Base-by-base conservation (phyloP, 2,113 vertebrate species). In the Tupaia tana region DNA sequence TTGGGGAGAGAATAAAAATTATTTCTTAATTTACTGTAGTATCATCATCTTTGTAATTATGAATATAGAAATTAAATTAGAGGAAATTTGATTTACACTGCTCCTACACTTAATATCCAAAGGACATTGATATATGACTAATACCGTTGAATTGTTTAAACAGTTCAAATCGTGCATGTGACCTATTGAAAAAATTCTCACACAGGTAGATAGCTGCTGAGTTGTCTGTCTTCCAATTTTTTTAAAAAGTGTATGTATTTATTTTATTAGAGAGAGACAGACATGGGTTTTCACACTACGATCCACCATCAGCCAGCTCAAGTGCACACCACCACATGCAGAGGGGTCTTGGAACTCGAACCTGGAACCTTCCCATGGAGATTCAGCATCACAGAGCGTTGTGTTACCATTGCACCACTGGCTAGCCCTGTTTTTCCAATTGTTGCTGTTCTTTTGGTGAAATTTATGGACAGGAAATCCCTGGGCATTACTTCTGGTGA, bases 1-100 rank as follows among this genome's bases (percentile, higher is more conserved):
- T 81, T 43, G 75, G 73, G 25, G 66, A 90, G n/a, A 74, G 34
- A 92, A 71, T 93, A 64, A 82, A 82, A 95, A 92, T 97, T 88
- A 24, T 80, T 90, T 86, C 58, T 84, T 58, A 70, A 73, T 92
- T 95, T 96, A 59, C 27, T 34, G 10, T 79, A 54, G 34, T 82
- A 61, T 27, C 2, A 22, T 89, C 59, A 73, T 83, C 66, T 92
- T 87, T 79, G 61, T 93, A 94, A 87, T 88, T 88, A 43, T 74
- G 73, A 89, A 64, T 69, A 56, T 86, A 80, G 73, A 83, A 89
- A 87, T 81, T 80, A 89, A 75, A 56, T 90, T 84, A 89, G 79
- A 93, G 63, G 77, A 78, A 73, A 96, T 84, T 91, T 69, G 88
- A 78, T 77, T 86, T 86, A 91, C 9, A 0, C 83, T 91, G 52